These are phyloP conservation scores for Helicoverpa zea DNA, from an alignment of 1,140 invertebrate species.

Conservation along the genomic window DNA sequence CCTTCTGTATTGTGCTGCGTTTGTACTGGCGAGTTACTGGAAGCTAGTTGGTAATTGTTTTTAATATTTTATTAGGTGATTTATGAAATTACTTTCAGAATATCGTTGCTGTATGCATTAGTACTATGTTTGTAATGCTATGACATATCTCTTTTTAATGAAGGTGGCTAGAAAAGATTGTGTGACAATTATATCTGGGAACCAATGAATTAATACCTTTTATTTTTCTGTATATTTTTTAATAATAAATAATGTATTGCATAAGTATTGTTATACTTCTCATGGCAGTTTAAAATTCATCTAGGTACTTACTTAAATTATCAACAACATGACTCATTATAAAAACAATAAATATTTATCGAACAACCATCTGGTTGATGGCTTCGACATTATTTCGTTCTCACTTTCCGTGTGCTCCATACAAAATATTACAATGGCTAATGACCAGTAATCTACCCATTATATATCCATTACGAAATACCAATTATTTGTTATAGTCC, in stretches of 20 bases:
- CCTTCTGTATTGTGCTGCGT: slow-evolving; percentile 48
- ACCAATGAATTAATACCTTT: too few relatives aligned
- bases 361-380: background rate
- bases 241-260: too few relatives aligned
- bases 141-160: too few relatives aligned
- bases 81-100: too few relatives aligned
- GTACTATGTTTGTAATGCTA: too few relatives aligned
- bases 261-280: too few relatives aligned
- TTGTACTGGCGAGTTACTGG: slow-evolving; percentile 30
- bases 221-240: too few relatives aligned
- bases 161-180: too few relatives aligned
- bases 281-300: too few relatives aligned
- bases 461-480: slow-evolving; percentile 16
- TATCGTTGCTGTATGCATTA: too few relatives aligned
- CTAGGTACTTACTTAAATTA: background rate
- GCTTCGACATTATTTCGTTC: background rate
- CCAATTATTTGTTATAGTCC: background rate
- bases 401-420: background rate
- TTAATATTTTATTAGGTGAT: background rate
- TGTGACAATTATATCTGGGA: too few relatives aligned
- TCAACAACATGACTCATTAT: background rate
- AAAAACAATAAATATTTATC: slow-evolving; percentile 8
- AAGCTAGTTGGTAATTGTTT: background rate
- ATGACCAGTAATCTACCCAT: slow-evolving; percentile 17
- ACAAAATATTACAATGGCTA: slow-evolving; percentile 29